Base-by-base conservation (phyloP, 37 sponge, comb jelly and placozoan genomes). In the Aphrocallistes beatrix region DNA sequence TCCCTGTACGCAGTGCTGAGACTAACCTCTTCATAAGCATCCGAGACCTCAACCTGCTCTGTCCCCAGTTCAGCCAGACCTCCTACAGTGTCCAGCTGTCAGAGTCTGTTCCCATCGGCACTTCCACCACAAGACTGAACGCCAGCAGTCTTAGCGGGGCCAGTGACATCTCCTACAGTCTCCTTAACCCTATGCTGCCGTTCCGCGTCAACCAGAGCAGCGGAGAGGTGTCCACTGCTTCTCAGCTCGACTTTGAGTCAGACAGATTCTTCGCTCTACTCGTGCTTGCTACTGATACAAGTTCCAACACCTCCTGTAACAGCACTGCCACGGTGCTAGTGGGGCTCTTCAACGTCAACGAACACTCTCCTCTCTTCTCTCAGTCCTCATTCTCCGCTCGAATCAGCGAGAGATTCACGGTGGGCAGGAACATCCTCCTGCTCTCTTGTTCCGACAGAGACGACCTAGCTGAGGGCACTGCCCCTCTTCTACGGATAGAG, bases 281-380 rank as follows among this genome's bases (percentile, higher is more conserved):
- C 3, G 51, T 86, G 1, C 37, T 37, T 17, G 51, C 81, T 38
- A 42, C 39, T 3, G 51, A 86, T 32, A 16, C 38, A 36, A 42
- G 82, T 60, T 3, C 75, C 75, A n/a, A n/a, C n/a, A n/a, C n/a
- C n/a, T 23, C 81, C n/a, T 36, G 81, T 83, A 36, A 82, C 81
- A 38, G 28, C 81, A 86, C 81, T 19, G 81, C 81, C 36, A 81
- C 3, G 6, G 86, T 86, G 28, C n/a, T 81, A 23, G 37, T 86
- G n/a, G 37, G 83, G 38, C 28, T 86, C 8, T 16, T 86, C 13
- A 60, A 60, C 34, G 75, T 60, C 3, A 60, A 60, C 75, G 75
- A 60, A 28, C 75, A 60, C n/a, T 60, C 75, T 3, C 75, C 75
- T 60, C 17, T 6, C 6, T 60, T 60, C 75, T 60, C 75, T 60